Conservation (phyloP, 1,140 invertebrate species). For the Ditylenchus dipsaci region DNA sequence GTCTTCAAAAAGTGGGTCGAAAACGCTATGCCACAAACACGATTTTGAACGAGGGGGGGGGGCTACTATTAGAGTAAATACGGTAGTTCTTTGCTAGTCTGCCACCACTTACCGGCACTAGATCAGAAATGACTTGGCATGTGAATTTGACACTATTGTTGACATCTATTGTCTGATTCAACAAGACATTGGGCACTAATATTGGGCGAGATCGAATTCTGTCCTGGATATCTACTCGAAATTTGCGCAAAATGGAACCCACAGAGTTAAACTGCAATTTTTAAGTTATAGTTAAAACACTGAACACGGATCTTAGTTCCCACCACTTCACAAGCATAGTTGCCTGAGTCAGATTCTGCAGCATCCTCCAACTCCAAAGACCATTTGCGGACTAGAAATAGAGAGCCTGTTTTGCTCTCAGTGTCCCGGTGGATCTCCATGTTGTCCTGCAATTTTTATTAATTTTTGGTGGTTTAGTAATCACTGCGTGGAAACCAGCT, state of each 20-base stretch:
- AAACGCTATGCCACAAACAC: no score
- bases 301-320: no score
- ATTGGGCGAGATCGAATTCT: conserved; percentile 49
- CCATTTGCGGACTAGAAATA: conserved; percentile 48
- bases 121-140: conserved; percentile 54
- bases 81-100: no score
- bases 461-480: conserved; percentile 29
- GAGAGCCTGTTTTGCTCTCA: conserved; percentile 39
- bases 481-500: no score
- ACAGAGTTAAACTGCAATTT: conserved; percentile 37
- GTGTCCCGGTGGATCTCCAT: conserved; percentile 33
- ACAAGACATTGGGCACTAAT: conserved; percentile 50
- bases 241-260: conserved; percentile 41
- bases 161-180: conserved; percentile 52
- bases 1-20: no score
- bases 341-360: conserved; percentile 41
- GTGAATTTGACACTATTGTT: conserved; percentile 54
- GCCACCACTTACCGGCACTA: conserved; percentile 13
- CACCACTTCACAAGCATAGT: conserved; percentile 42
- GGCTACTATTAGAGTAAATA: no score
- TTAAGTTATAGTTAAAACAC: no score
- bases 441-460: conserved; percentile 38
- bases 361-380: conserved; percentile 57
- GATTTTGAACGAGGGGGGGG: no score
- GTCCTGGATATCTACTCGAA: conserved; percentile 48